These are phyloP conservation scores for Rallus limicola DNA, from an alignment of 2,113 vertebrate genomes.

Conservation along the genomic window DNA sequence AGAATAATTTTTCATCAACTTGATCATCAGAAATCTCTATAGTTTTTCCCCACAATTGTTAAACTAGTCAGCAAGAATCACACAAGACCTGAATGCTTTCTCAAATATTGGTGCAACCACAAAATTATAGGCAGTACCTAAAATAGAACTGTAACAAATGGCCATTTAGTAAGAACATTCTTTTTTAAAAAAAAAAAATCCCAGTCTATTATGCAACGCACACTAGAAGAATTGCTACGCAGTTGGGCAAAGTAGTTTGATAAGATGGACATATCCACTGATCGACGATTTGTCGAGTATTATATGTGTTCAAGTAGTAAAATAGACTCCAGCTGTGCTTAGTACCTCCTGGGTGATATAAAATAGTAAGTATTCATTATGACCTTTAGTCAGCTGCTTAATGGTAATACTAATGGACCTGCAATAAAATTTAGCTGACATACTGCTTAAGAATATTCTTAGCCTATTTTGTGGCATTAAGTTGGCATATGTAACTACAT, in stretches of 20 bases:
- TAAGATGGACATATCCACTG: constrained; percentile 29
- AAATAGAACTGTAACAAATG: background rate
- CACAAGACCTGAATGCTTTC: background rate
- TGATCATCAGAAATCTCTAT: background rate
- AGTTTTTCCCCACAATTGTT: background rate
- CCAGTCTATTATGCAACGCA: background rate
- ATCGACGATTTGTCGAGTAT: constrained; percentile 42
- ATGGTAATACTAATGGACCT: constrained; percentile 56
- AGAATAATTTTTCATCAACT: background rate
- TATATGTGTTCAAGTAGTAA: constrained; percentile 39
- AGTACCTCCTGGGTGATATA: constrained; percentile 61
- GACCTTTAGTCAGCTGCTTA: constrained; percentile 68
- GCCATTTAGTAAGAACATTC: background rate
- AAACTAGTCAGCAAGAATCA: background rate
- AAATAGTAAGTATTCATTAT: constrained; percentile 67
- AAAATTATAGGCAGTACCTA: background rate
- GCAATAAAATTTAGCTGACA: constrained; percentile 58
- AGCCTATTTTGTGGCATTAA: constrained; percentile 53
- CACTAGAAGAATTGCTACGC: constrained; percentile 1
- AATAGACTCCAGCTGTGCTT: constrained; percentile 56
- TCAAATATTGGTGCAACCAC: background rate
- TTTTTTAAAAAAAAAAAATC: background rate
- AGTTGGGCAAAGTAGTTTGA: constrained; percentile 20
- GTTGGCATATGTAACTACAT: constrained; percentile 25
- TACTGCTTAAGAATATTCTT: constrained; percentile 44